Conservation (phyloP, 2,113 vertebrate species). For the Zosterops pallidus region DNA sequence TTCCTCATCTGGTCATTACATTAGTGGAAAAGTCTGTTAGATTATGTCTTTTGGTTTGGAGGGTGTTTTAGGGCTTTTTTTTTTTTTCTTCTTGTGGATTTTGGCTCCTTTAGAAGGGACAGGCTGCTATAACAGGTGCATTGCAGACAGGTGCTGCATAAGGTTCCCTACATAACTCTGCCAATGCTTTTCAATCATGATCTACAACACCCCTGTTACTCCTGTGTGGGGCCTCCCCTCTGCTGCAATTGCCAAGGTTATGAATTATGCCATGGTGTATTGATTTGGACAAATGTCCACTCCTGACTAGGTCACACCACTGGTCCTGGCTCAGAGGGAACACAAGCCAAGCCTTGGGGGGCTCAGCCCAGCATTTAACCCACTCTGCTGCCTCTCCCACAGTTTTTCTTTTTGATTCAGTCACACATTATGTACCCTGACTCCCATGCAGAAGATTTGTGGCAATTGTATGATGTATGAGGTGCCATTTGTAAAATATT, state of each 20-base stretch:
- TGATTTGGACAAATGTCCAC: conserved; percentile 33
- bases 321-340: not conserved
- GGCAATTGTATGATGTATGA: conserved; percentile 78
- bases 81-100: not conserved
- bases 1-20: not conserved
- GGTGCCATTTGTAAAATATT: conserved; percentile 83
- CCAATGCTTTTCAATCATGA: conserved; percentile 45
- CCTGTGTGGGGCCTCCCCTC: conserved; percentile 23
- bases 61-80: not conserved
- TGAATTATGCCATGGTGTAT: not conserved
- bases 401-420: conserved; percentile 52
- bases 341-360: not conserved
- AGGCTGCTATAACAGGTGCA: conserved; percentile 57
- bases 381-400: conserved; percentile 5
- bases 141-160: conserved; percentile 50
- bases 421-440: conserved; percentile 65
- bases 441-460: conserved; percentile 77
- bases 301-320: not conserved
- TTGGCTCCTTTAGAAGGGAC: conserved; percentile 38
- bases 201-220: not conserved
- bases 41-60: not conserved
- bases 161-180: conserved; percentile 33
- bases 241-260: not conserved
- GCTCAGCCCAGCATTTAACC: not conserved
- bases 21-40: not conserved